phyloP scores from a whole-genome alignment of 2,797 vertebrate species.

The Balearica regulorum region DNA sequence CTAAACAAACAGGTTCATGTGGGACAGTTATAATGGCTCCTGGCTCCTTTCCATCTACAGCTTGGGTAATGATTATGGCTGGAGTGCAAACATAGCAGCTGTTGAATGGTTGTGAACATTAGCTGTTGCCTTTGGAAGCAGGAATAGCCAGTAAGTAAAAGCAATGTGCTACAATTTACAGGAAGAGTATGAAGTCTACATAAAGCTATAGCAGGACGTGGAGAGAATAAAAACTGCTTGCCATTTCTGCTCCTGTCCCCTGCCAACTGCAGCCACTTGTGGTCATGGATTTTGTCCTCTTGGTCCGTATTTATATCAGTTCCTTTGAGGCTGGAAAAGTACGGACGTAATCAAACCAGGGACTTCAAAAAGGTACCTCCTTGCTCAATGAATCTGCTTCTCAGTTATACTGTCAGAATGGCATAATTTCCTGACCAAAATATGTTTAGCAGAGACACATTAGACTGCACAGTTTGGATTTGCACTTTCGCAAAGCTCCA shows the following conservation, averaged over 20 bases:
- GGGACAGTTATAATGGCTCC: background rate
- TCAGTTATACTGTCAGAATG: background rate
- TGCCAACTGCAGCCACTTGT: background rate
- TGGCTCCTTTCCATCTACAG: background rate
- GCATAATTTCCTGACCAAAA: background rate
- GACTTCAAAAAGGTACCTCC: background rate
- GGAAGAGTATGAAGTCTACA: background rate
- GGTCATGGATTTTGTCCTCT: background rate
- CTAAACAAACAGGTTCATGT: background rate
- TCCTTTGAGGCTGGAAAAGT: background rate
- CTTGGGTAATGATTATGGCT: background rate
- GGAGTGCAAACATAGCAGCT: background rate
- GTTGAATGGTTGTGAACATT: background rate
- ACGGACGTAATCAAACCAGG: background rate
- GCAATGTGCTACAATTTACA: background rate
- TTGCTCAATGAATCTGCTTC: background rate
- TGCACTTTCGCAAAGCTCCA: background rate
- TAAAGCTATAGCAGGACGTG: background rate
- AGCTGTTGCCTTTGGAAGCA: background rate
- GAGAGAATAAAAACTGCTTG: background rate
- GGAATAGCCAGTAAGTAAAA: background rate
- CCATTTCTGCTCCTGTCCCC: background rate
- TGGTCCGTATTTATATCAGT: background rate
- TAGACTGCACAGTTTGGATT: background rate
- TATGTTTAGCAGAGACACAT: background rate